phyloP scores from a whole-genome alignment of 1,140 invertebrate species.

The Meloidogyne floridensis region DNA sequence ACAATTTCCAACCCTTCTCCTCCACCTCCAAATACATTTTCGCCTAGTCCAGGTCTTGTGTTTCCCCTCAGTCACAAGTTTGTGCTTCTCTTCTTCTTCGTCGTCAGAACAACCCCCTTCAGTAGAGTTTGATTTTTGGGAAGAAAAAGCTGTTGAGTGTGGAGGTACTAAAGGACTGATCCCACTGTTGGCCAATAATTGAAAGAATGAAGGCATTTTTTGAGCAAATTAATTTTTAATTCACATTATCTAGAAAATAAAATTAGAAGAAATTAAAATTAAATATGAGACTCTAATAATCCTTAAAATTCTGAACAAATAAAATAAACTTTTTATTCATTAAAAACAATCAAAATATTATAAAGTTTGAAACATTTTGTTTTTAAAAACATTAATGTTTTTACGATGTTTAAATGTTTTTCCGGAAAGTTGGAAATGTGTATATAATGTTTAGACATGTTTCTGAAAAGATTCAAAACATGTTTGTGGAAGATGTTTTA shows the following conservation, averaged over 20 bases:
- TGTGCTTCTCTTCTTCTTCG: neutral
- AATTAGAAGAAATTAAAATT: neutral
- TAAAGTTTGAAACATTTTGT: neutral
- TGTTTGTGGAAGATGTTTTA: no score
- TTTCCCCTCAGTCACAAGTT: neutral
- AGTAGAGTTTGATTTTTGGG: neutral
- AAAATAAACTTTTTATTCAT: neutral
- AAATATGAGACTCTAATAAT: no score
- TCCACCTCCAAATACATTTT: conserved; percentile 1
- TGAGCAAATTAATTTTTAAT: neutral
- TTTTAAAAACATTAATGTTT: no score
- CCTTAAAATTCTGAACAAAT: neutral
- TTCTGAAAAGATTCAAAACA: no score
- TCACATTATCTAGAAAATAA: neutral
- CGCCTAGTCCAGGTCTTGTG: neutral
- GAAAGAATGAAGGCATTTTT: neutral
- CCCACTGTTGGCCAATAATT: neutral
- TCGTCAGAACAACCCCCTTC: neutral
- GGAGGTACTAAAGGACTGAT: neutral
- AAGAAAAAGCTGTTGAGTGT: neutral
- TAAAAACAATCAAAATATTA: neutral
- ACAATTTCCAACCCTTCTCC: conserved; percentile 1
- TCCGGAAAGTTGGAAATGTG: no score
- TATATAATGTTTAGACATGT: no score
- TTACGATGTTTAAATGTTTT: no score